phyloP scores from a whole-genome alignment of 2,888 invertebrate genomes.

The Sphaerophoria rueppellii region DNA sequence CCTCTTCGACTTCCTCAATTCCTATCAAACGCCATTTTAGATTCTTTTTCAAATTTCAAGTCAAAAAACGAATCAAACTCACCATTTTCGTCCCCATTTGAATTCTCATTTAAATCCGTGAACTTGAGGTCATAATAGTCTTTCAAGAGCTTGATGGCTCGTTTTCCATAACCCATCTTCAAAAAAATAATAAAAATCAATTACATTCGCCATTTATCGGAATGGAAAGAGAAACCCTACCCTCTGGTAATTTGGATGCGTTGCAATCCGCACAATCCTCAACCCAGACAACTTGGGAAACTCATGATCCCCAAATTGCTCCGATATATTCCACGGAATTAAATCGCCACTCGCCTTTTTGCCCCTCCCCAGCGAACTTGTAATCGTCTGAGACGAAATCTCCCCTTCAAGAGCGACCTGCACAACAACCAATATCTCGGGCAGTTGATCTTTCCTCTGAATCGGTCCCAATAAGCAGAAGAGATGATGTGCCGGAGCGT shows the following conservation, averaged over 20 bases:
- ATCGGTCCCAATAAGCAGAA: conserved; percentile 97
- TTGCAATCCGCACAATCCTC: conserved; percentile 97
- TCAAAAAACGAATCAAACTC: conserved; percentile 14
- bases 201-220: too few species aligned
- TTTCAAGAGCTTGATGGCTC: conserved; percentile 91
- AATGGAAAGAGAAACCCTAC: conserved; percentile 82
- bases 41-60: too few species aligned
- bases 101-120: conserved; percentile 86
- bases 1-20: conserved; percentile 84
- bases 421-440: conserved; percentile 96
- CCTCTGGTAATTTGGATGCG: conserved; percentile 98
- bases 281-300: conserved; percentile 96
- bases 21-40: conserved; percentile 75
- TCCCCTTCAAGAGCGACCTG: conserved; percentile 92
- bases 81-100: conserved; percentile 74
- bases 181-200: conserved; percentile 71
- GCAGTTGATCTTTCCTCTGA: conserved; percentile 88
- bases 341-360: conserved; percentile 97
- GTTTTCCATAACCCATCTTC: conserved; percentile 98
- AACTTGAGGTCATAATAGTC: conserved; percentile 94
- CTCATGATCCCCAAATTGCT: conserved; percentile 96
- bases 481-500: conserved; percentile 98
- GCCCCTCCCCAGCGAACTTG: conserved; percentile 91
- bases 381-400: conserved; percentile 86
- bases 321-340: conserved; percentile 99